Percentiles rank a stretch among this genome's conserved stretches.
Evolutionary conservation across 2,888 invertebrate genomes (phyloP).

Genomic region (Branchipolynoe longqiensis): DNA sequence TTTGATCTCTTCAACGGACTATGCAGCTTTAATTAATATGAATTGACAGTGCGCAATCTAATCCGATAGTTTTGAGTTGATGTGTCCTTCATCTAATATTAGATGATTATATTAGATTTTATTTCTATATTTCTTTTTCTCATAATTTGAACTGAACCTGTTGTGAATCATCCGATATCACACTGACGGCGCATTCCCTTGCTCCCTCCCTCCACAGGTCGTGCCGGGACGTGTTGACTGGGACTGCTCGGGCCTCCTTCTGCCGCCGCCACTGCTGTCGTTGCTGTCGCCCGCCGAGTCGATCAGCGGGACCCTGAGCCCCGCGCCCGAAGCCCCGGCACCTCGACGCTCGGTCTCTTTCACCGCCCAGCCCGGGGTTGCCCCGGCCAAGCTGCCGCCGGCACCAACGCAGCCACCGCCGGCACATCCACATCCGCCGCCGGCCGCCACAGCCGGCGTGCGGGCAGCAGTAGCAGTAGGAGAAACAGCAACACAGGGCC

Average conservation of each 20-base stretch:
- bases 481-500: too few species aligned
- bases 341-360: not conserved
- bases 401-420: slow-evolving; percentile 10
- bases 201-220: not conserved
- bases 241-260: not conserved
- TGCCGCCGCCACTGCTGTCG: slow-evolving; percentile 32
- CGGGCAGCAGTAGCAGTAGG: not conserved
- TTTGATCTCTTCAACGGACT: too few species aligned
- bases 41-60: too few species aligned
- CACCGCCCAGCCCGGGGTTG: not conserved
- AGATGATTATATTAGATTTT: too few species aligned
- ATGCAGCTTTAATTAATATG: not conserved
- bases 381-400: not conserved
- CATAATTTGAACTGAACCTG: not conserved
- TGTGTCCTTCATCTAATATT: too few species aligned
- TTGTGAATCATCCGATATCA: not conserved
- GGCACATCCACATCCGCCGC: not conserved
- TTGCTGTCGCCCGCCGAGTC: not conserved
- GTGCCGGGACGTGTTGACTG: slow-evolving; percentile 3
- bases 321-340: not conserved
- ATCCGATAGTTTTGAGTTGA: too few species aligned
- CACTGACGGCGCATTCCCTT: not conserved
- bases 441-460: not conserved
- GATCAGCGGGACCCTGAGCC: not conserved
- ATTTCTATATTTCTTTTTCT: too few species aligned